Base-by-base conservation (phyloP, 1,140 invertebrate species). In the Panagrolaimus sp. region DNA sequence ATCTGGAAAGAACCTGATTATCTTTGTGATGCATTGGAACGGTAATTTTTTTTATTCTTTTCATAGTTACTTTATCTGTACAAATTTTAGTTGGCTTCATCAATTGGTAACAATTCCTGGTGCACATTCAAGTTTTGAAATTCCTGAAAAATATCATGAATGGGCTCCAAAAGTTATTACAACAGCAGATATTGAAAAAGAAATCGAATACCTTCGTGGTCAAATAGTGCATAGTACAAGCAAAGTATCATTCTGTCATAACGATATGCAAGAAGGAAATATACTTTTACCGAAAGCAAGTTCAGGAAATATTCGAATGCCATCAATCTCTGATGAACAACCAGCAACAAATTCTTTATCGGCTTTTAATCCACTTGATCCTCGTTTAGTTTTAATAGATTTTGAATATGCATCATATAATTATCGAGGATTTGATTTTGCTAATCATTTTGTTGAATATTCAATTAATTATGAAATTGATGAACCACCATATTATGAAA, bases 221-320 rank as follows among this genome's bases (percentile, higher is more conserved):
- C 13, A 31, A 9, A 78, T 81, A 20, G 64, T 47, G 4, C 46
- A 77, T 3, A 78, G 78, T 63, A 76, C 66, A 23, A 77, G 74
- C 51, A 91, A 92, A 0, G 91, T 96, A 1, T 89, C 93, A 0
- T 98, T 98, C 84, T 95, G 92, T 81, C 95, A 98, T 84, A 98
- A 98, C 84, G 95, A 98, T 82, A 86, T 96, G 83, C 94, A 98
- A 84, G 92, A 96, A 87, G 95, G 78, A 3, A 81, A 81, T 63
- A 81, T 81, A 65, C 68, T 81, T 1, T 61, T 81, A 16, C 80
- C 80, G n/a, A 81, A 81, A 67, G 81, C 76, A 9, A 79, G 75
- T 61, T 81, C 80, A 9, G 80, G 81, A 16, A 81, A 81, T 48
- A 81, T 81, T 47, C 68, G 79, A 44, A 72, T 81, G 71, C 75